Evolutionary conservation across 2,888 invertebrate genomes (phyloP).

Genomic region (Diogma glabrata): DNA sequence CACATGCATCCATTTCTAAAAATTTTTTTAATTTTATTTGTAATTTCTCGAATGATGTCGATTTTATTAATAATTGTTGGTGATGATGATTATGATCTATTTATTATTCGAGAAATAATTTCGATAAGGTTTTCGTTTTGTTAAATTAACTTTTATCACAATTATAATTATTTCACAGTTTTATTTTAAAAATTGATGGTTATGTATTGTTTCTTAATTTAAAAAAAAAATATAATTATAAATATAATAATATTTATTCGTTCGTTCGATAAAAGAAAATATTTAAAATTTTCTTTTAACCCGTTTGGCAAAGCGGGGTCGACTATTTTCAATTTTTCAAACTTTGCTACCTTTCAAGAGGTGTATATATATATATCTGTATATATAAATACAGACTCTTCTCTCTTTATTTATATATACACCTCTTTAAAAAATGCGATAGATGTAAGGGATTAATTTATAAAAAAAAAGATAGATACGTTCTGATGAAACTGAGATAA

Average conservation of each 20-base stretch:
- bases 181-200: conserved; percentile 8
- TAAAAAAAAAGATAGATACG: too few species aligned
- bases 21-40: neutral
- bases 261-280: conserved; percentile 6
- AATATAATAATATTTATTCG: too few species aligned
- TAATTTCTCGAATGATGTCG: neutral
- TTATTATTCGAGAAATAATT: neutral
- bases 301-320: conserved; percentile 8
- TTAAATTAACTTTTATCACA: conserved; percentile 5
- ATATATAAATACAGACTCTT: too few species aligned
- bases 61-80: neutral
- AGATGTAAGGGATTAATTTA: too few species aligned
- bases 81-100: neutral
- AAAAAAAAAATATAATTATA: too few species aligned
- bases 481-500: too few species aligned
- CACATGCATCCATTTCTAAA: conserved; percentile 59
- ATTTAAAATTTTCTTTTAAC: conserved; percentile 6
- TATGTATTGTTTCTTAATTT: too few species aligned
- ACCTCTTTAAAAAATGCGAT: too few species aligned
- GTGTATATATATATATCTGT: too few species aligned
- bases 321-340: too few species aligned
- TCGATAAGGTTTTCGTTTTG: conserved; percentile 3
- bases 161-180: conserved; percentile 6
- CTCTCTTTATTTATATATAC: too few species aligned
- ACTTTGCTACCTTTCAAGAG: too few species aligned